Conservation (phyloP, 1,140 invertebrate genomes). For the Euura lappo region DNA sequence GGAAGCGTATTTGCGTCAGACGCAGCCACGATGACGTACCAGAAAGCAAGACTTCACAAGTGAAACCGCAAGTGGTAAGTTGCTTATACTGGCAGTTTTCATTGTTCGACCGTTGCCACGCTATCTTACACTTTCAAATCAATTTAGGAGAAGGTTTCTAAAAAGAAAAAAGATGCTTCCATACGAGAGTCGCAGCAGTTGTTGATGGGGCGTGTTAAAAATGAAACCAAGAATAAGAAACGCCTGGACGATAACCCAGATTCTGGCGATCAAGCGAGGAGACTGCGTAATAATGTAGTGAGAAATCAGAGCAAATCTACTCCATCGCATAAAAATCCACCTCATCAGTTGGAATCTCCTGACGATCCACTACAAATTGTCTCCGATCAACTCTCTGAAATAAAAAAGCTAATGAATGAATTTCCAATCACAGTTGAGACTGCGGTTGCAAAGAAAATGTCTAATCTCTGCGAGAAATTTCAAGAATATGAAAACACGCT, state of each 20-base stretch:
- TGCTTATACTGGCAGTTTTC: slow-evolving; percentile 2
- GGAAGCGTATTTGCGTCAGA: not conserved
- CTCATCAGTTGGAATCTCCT: not conserved
- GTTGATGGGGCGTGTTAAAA: not conserved
- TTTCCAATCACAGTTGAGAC: not conserved
- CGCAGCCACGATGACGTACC: not conserved
- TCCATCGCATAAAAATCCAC: not conserved
- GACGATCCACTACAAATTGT: not conserved
- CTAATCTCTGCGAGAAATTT: not conserved
- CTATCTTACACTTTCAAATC: slow-evolving; percentile 1
- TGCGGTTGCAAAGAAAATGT: not conserved
- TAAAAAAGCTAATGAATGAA: not conserved
- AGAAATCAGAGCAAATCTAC: not conserved
- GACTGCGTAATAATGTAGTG: not conserved
- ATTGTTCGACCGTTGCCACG: not conserved
- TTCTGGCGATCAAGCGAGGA: not conserved
- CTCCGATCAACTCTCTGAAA: not conserved
- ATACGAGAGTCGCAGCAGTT: not conserved
- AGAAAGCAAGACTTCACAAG: not conserved
- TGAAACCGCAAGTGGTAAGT: slow-evolving; percentile 1
- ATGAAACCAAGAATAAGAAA: not conserved
- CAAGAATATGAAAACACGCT: not conserved
- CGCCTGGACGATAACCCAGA: not conserved
- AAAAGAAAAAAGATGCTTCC: slow-evolving; percentile 1
- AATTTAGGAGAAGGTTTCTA: not conserved